Evolutionary conservation across 1,140 invertebrate genomes (phyloP), one percentile per base, ranked within the genome.

Genomic region (Eubasilissa regina): DNA sequence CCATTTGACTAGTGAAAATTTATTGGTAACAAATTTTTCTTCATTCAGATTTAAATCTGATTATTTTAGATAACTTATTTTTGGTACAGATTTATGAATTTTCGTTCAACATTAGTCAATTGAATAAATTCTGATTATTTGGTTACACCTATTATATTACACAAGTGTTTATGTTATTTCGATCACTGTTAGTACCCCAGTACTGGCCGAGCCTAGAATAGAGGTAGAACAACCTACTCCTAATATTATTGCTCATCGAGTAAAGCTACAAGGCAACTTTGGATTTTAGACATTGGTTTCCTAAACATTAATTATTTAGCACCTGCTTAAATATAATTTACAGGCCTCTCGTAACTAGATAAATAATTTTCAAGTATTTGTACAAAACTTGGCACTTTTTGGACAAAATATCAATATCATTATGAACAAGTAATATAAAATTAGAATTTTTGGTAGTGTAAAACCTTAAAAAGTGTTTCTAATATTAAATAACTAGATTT

Each of bases 251-350:
- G 81, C 81, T 80, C 75, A 25, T 56, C 55, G 64, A 77, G 73
- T 77, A 80, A 56, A 77, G 79, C 81, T 80, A 82, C 78, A 87
- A 89, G 88, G 88, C 88, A 89, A 89, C 87, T 87, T 88, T 88
- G 87, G 86, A 86, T 89, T 84, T 35, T 77, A 72, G 80, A 82
- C 17, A 68, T 76, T 64, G 47, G 19, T 81, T 81, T 48, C 51
- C 68, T 78, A 75, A 81, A 68, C 44, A 79, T 73, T 45, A 66
- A 74, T 81, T 70, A 53, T 62, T 79, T 82, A 82, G 81, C 81
- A 82, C 78, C 81, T 78, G 75, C 35, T 62, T 56, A 73, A 60
- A 77, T 60, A 73, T 74, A 74, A 70, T 76, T 17, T 73, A 82
- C 77, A 82, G 77, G 77, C 74, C 51, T 44, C 64, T 55, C 47